These are phyloP conservation scores for Crioceris asparagi DNA, from an alignment of 2,888 invertebrate species.

Conservation along the genomic window DNA sequence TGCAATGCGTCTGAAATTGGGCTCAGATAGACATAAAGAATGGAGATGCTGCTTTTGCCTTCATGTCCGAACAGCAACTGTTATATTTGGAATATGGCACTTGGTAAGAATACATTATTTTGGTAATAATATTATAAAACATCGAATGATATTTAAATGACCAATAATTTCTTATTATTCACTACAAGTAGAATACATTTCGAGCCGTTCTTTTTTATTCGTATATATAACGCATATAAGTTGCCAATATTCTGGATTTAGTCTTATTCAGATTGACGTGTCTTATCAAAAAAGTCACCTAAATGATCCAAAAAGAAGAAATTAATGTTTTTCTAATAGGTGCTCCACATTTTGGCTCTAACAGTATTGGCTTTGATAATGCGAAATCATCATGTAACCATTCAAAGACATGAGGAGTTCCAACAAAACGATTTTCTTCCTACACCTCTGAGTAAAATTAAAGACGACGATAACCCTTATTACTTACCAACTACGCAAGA, in stretches of 20 bases:
- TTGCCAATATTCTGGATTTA: background rate
- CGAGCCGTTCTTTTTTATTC: too few species aligned
- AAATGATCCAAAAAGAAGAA: background rate
- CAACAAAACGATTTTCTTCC: constrained; percentile 45
- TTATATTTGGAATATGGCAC: constrained; percentile 74
- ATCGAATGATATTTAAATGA: background rate
- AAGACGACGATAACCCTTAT: constrained; percentile 45
- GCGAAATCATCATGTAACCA: constrained; percentile 59
- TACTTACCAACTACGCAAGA: constrained; percentile 44
- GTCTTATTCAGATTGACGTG: background rate
- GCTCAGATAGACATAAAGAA: constrained; percentile 57
- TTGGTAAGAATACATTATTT: constrained; percentile 48
- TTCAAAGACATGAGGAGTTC: constrained; percentile 40
- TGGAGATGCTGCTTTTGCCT: constrained; percentile 74
- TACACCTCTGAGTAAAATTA: constrained; percentile 62
- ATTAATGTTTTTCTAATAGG: constrained; percentile 39
- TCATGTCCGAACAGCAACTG: constrained; percentile 74
- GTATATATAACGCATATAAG: too few species aligned
- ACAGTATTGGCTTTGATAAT: constrained; percentile 64
- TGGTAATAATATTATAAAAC: background rate
- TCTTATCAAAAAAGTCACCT: too few species aligned
- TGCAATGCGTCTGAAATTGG: constrained; percentile 51
- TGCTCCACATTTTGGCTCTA: constrained; percentile 64
- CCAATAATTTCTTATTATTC: background rate
- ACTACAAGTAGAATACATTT: too few species aligned